Conservation (phyloP, 30 jellyfish, hydroid and myxozoan genomes). For the Turritopsis rubra region DNA sequence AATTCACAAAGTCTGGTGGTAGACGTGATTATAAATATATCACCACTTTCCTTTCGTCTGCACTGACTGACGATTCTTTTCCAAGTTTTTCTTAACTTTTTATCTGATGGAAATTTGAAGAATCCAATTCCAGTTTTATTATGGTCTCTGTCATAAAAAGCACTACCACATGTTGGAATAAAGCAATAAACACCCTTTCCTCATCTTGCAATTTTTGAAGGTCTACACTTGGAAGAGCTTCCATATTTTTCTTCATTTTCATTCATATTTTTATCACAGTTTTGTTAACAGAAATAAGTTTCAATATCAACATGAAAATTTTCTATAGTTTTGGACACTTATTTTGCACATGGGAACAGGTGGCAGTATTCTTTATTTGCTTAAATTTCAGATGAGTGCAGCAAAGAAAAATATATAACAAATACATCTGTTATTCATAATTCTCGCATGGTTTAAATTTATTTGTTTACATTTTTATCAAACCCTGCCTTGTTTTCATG, state of each 20-base stretch:
- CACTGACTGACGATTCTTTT: not conserved
- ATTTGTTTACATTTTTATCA: too few relatives aligned
- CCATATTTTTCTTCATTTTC: not conserved
- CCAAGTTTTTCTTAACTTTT: not conserved
- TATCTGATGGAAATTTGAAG: not conserved
- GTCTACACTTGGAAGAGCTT: not conserved
- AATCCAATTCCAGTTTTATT: not conserved
- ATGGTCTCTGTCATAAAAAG: not conserved
- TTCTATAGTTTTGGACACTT: too few relatives aligned
- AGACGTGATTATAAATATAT: not conserved
- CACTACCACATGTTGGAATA: not conserved
- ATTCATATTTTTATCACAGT: too few relatives aligned
- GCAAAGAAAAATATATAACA: too few relatives aligned
- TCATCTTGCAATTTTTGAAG: not conserved
- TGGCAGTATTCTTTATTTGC: too few relatives aligned
- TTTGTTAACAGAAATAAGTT: too few relatives aligned
- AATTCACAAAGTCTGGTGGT: not conserved
- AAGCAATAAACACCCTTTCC: not conserved
- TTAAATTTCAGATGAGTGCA: too few relatives aligned
- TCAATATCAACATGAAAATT: too few relatives aligned
- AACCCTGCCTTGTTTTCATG: too few relatives aligned
- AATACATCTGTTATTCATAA: too few relatives aligned
- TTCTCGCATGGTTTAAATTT: too few relatives aligned
- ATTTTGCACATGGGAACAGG: too few relatives aligned
- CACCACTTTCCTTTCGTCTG: not conserved